phyloP scores from a whole-genome alignment of 2,888 invertebrate species.

The Synergus itoensis region DNA sequence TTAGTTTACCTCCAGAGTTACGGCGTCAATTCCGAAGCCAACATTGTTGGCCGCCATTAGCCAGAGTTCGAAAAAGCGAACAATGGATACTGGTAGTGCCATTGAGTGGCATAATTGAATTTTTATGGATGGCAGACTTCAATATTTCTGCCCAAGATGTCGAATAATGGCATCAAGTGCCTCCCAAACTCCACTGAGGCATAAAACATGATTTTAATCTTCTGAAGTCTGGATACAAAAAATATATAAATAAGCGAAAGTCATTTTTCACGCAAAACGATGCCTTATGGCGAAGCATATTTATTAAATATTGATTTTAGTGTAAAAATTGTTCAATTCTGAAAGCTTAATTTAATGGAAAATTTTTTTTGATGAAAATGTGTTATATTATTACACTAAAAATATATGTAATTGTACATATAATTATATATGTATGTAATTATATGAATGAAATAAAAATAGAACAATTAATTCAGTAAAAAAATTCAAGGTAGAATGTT shows the following conservation, averaged over 20 bases:
- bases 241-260: no score
- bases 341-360: neutral
- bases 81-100: neutral
- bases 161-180: neutral
- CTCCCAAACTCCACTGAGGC: neutral
- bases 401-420: no score
- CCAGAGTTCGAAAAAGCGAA: constrained; percentile 1
- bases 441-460: neutral
- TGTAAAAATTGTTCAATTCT: neutral
- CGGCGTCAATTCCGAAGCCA: neutral
- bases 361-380: no score
- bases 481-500: neutral
- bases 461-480: neutral
- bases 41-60: neutral
- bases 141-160: neutral
- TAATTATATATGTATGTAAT: no score
- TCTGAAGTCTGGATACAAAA: neutral
- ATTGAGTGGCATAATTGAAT: constrained; percentile 17
- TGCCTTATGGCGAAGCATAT: neutral
- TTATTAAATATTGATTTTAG: neutral
- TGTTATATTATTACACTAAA: no score
- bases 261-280: no score
- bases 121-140: constrained; percentile 2
- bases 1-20: constrained; percentile 3
- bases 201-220: neutral